Base-by-base conservation (phyloP, 2,797 vertebrate genomes). In the Serranus cabrilla region DNA sequence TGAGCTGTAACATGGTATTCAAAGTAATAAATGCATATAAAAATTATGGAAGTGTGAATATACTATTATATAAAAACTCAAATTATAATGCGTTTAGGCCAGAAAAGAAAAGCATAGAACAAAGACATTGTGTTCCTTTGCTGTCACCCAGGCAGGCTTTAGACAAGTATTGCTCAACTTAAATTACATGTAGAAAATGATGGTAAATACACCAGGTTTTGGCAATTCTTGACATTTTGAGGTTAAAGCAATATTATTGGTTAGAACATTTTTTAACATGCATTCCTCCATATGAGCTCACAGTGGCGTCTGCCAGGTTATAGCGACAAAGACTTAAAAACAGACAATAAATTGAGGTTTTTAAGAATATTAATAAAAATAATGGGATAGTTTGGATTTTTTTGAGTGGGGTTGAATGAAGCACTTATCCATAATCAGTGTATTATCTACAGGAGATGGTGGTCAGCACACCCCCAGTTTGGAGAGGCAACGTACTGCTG, bases 191-290 rank as follows among this genome's bases (percentile, higher is more conserved):
- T 21, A 54, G 6, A 74, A 81, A 52, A 63, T 58, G 14, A 12
- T 54, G 77, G 78, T 27, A 76, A 86, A 85, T 25, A 78, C 46
- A 78, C 23, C 25, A 69, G 71, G 45, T 83, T 92, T 95, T 95
- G 91, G 92, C 93, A 94, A 92, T 59, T 67, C 76, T 27, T 55
- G 55, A 87, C 65, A 76, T 71, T 82, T 85, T 74, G 69, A 79
- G 46, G 47, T 80, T 69, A 64, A 85, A 88, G 84, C 52, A 45
- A 82, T 45, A 64, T 78, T 84, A 77, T 70, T 76, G 25, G 67
- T n/a, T 74, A 75, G 73, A 84, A 86, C 72, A 74, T 50, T 56
- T 76, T 50, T 45, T 39, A 63, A 73, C 74, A 75, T 10, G 56
- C 64, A 71, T 59, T 84, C 73, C 20, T 87, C 59, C 47, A 45